Base-by-base conservation (phyloP, 1,140 invertebrate species). In the Drosophila elegans region DNA sequence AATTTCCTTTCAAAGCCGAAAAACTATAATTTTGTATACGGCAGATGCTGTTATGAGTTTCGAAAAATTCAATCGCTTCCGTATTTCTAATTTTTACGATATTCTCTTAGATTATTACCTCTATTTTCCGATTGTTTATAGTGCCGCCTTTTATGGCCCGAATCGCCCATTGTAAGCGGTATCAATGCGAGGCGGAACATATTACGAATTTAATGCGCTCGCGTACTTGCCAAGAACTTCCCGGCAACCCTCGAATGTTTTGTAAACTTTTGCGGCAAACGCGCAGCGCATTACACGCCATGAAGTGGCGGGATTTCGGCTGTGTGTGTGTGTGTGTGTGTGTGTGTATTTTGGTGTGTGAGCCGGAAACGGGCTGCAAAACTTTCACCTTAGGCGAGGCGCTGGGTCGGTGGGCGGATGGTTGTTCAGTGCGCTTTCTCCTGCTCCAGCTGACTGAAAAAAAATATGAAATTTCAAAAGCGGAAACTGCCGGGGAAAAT, bases 151-250 rank as follows among this genome's bases (percentile, higher is more conserved):
- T 38, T 38, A 75, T 51, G 39, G 41, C 34, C 60, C 62, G 54
- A 73, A 48, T 56, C 45, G 52, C 61, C 84, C 76, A 83, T 71
- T 46, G 84, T 88, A 25, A 48, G 12, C 41, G 9, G 55, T 48
- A 63, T 62, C 80, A 71, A 80, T 78, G 55, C 53, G 60, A 74
- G 82, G 73, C 84, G 80, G 76, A 88, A 88, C 84, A 80, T 88
- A 88, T 88, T 88, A 88, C 83, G 84, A 81, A 77, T 83, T 88
- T 89, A 88, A 86, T 86, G 84, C 80, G 75, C 75, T 78, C 83
- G 79, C 83, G 83, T 88, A 79, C 79, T 82, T 86, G 57, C 55
- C 25, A 78, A 73, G 49, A 83, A 78, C 76, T 82, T 82, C 55
- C 54, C 67, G 61, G 54, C 39, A 29, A 25, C 29, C 49, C 16